These are phyloP conservation scores for Synaphobranchus kaupii DNA, from an alignment of 2,797 vertebrate species.

Conservation along the genomic window DNA sequence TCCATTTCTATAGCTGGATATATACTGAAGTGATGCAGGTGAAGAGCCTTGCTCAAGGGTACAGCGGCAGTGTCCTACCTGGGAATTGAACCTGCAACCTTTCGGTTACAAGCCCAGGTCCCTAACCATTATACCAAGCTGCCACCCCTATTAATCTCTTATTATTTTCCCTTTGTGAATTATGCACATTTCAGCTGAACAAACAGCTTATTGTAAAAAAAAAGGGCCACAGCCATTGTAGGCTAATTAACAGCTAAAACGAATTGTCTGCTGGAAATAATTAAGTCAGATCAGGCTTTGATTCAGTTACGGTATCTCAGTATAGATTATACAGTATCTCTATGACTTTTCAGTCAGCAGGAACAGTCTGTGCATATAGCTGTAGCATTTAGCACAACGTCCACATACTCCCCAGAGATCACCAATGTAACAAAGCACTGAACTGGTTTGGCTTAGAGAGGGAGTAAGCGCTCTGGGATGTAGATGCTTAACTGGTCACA, in stretches of 20 bases:
- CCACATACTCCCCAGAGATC: not conserved
- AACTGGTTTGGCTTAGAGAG: not conserved
- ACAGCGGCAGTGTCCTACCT: no score
- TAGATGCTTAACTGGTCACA: not conserved
- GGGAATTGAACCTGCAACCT: no score
- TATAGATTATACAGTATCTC: not conserved
- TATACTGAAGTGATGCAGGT: no score
- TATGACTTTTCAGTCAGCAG: not conserved
- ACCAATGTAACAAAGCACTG: not conserved
- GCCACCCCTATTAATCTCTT: no score
- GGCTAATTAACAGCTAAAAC: not conserved
- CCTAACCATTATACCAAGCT: no score
- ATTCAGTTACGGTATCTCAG: not conserved
- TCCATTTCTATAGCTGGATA: no score
- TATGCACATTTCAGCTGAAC: not conserved
- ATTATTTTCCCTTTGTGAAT: not conserved
- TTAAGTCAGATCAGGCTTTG: not conserved
- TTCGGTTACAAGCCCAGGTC: no score
- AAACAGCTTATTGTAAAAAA: not conserved
- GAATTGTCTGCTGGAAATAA: not conserved
- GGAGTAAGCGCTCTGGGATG: not conserved
- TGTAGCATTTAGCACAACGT: not conserved
- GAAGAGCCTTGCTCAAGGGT: no score
- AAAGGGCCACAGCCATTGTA: not conserved
- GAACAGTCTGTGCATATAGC: not conserved